Percentiles rank a stretch among this genome's conserved stretches.
Conservation (phyloP, 2,797 vertebrate species). For the Oceanodroma leucorhoa region DNA sequence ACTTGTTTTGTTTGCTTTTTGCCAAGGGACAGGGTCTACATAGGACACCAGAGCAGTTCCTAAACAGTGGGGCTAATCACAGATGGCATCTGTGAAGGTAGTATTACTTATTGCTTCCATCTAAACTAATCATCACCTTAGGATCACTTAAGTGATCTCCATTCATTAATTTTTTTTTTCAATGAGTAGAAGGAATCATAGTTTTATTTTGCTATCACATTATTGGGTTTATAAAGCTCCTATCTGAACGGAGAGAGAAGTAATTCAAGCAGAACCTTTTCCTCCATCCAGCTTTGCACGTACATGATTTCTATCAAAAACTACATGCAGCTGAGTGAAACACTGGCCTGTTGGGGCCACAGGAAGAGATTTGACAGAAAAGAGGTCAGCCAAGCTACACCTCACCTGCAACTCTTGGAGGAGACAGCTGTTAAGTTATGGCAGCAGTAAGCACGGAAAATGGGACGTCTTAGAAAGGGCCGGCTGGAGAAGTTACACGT, state of each 20-base stretch:
- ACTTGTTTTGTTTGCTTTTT: not conserved
- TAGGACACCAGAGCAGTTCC: not conserved
- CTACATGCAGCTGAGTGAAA: not conserved
- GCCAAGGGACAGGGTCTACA: not conserved
- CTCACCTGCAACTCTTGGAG: conserved; percentile 42
- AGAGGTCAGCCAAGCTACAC: conserved; percentile 50
- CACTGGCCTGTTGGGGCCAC: not conserved
- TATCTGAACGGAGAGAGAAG: not conserved
- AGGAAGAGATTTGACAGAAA: not conserved
- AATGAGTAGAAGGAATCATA: not conserved
- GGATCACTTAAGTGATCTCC: not conserved
- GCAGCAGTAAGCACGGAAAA: not conserved
- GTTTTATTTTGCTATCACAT: not conserved
- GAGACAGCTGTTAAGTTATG: conserved; percentile 23
- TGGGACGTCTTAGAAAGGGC: not conserved
- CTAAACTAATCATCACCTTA: not conserved
- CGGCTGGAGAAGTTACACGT: not conserved
- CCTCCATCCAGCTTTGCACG: not conserved
- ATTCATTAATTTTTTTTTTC: not conserved
- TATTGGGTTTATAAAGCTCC: not conserved
- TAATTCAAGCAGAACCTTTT: not conserved
- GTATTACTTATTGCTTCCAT: not conserved
- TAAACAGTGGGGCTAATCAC: not conserved
- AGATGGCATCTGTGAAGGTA: not conserved
- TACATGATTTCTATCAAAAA: not conserved